Conservation (phyloP, 1,140 invertebrate species). For the silkworm (Bombyx mori) region DNA sequence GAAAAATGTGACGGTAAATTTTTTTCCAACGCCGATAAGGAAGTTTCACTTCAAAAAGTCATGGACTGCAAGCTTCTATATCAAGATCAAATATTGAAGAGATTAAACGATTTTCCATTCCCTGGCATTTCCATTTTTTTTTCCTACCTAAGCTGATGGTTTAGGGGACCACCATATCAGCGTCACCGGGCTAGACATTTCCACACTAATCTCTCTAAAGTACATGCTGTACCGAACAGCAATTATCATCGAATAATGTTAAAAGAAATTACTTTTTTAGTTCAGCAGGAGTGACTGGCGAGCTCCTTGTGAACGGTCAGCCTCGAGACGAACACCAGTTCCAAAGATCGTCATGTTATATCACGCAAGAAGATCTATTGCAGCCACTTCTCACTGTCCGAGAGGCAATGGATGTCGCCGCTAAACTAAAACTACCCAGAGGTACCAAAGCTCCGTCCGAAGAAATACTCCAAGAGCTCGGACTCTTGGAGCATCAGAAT, state of each 20-base stretch:
- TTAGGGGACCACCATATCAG: background rate
- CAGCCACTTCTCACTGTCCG: conserved; percentile 84
- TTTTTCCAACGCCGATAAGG: too few relatives aligned
- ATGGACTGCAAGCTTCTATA: too few relatives aligned
- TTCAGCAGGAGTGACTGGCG: conserved; percentile 69
- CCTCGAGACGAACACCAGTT: conserved; percentile 51
- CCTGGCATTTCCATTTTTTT: too few relatives aligned
- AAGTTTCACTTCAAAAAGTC: too few relatives aligned
- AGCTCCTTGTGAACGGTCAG: conserved; percentile 64
- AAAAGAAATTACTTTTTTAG: conserved; percentile 34
- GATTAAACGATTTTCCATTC: too few relatives aligned
- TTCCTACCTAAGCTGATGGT: too few relatives aligned
- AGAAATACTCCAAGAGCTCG: conserved; percentile 74
- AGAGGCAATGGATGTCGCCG: conserved; percentile 88
- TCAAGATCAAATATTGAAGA: too few relatives aligned
- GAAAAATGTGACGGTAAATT: too few relatives aligned
- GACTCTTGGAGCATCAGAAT: conserved; percentile 75
- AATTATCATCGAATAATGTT: too few relatives aligned
- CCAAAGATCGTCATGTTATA: conserved; percentile 81
- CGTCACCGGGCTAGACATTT: background rate
- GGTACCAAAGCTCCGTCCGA: conserved; percentile 49
- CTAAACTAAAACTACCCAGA: conserved; percentile 79
- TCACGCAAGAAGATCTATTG: conserved; percentile 91
- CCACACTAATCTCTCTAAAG: too few relatives aligned
- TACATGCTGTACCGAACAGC: too few relatives aligned